Evolutionary conservation across 2,797 vertebrate species (phyloP).

Genomic region (Lates japonicus): DNA sequence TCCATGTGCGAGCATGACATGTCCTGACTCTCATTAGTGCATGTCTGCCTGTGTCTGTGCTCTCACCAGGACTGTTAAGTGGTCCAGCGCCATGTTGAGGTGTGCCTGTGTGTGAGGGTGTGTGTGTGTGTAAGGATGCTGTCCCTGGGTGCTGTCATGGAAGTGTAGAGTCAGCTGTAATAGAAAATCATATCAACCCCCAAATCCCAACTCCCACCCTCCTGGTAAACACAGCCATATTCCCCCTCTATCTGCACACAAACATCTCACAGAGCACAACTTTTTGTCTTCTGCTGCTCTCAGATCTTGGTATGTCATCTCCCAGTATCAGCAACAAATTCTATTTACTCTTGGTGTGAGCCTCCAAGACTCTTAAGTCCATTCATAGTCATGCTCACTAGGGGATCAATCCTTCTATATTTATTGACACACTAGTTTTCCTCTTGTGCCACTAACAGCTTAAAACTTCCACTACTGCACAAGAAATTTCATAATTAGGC

Average conservation of each 20-base stretch:
- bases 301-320: not conserved
- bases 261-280: not conserved
- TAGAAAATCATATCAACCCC: slow-evolving; percentile 2
- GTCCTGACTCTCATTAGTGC: not conserved
- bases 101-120: slow-evolving; percentile 11
- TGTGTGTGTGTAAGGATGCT: slow-evolving; percentile 19
- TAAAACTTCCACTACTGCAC: too few species aligned
- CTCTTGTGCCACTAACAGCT: too few species aligned
- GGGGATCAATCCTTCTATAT: too few species aligned
- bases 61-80: slow-evolving; percentile 27
- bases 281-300: slow-evolving; percentile 1
- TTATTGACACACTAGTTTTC: too few species aligned
- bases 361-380: too few species aligned
- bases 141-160: slow-evolving; percentile 39
- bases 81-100: slow-evolving; percentile 2
- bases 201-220: not conserved
- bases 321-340: not conserved
- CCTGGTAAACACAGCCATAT: slow-evolving; percentile 42
- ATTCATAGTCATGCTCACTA: too few species aligned
- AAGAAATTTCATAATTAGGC: too few species aligned
- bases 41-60: not conserved
- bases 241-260: slow-evolving; percentile 18
- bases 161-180: slow-evolving; percentile 62
- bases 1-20: not conserved
- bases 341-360: too few species aligned